phyloP scores from a whole-genome alignment of 1,140 invertebrate genomes.

The Sycobia sp. region DNA sequence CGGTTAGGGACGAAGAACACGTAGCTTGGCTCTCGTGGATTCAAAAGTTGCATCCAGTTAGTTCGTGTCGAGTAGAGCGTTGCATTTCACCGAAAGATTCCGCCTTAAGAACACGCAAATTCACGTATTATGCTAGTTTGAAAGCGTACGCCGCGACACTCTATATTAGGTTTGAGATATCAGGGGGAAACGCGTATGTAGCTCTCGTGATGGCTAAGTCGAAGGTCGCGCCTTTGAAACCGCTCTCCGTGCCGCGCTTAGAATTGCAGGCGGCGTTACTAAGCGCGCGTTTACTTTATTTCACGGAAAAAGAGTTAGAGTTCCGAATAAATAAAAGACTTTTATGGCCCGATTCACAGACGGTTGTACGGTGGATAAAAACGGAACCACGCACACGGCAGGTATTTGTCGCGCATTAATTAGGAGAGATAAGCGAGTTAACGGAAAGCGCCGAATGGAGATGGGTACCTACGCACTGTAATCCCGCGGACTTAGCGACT shows the following conservation, averaged over 20 bases:
- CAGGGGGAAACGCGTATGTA: too few species aligned
- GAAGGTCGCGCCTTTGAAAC: not conserved
- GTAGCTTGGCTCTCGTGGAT: too few species aligned
- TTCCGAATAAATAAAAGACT: constrained; percentile 13
- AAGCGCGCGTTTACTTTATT: not conserved
- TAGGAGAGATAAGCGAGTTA: not conserved
- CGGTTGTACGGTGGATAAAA: too few species aligned
- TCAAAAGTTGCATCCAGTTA: too few species aligned
- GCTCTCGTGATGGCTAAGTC: not conserved
- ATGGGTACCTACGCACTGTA: constrained; percentile 51
- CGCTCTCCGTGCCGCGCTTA: not conserved
- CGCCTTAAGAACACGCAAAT: too few species aligned
- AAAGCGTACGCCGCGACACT: too few species aligned
- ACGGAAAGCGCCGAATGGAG: constrained; percentile 47
- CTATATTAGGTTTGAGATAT: too few species aligned
- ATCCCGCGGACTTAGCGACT: constrained; percentile 33
- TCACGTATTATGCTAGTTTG: too few species aligned
- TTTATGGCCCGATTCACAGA: constrained; percentile 42
- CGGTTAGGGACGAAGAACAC: not conserved
- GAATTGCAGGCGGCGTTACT: not conserved
- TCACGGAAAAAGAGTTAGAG: not conserved
- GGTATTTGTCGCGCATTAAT: constrained; percentile 44
- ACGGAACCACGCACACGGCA: constrained; percentile 40
- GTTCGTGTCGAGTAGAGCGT: too few species aligned
- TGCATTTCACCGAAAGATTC: too few species aligned